A percentile compares a stretch with the other conserved stretches of the same genome.
Evolutionary conservation across 2,797 vertebrate genomes (phyloP).

Genomic region (Cyclura pinguis): DNA sequence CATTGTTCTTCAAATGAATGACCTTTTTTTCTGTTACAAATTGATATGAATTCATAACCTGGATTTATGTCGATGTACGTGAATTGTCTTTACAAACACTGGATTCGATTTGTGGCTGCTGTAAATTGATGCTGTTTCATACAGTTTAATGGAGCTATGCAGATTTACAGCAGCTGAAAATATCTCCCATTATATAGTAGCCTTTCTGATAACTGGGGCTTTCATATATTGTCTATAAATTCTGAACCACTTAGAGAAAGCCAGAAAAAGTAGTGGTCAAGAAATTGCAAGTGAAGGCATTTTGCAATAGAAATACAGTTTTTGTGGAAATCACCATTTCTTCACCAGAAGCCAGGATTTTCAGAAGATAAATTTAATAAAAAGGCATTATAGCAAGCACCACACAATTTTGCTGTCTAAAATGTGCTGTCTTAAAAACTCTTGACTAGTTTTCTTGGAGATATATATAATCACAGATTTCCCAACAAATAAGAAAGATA

Average conservation of each 20-base stretch:
- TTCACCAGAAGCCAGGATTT: not conserved
- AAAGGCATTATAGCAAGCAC: not conserved
- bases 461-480: not conserved
- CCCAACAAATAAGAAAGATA: not conserved
- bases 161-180: conserved; percentile 42
- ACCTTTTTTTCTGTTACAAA: conserved; percentile 66
- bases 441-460: not conserved
- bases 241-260: conserved; percentile 19
- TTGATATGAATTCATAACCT: conserved; percentile 70
- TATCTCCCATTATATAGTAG: conserved; percentile 28
- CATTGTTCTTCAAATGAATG: conserved; percentile 60
- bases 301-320: conserved; percentile 19
- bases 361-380: not conserved
- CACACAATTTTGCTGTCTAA: not conserved
- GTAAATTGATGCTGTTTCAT: conserved; percentile 30
- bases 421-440: not conserved
- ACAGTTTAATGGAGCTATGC: conserved; percentile 39
- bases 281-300: conserved; percentile 23
- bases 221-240: conserved; percentile 36
- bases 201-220: conserved; percentile 29
- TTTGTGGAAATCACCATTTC: not conserved
- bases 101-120: conserved; percentile 21
- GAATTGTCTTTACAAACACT: conserved; percentile 58
- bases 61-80: conserved; percentile 67
- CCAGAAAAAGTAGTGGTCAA: not conserved